Percentiles rank a stretch among this genome's conserved stretches.
phyloP scores from a whole-genome alignment of 2,113 vertebrate species.

The Ginglymostoma cirratum region DNA sequence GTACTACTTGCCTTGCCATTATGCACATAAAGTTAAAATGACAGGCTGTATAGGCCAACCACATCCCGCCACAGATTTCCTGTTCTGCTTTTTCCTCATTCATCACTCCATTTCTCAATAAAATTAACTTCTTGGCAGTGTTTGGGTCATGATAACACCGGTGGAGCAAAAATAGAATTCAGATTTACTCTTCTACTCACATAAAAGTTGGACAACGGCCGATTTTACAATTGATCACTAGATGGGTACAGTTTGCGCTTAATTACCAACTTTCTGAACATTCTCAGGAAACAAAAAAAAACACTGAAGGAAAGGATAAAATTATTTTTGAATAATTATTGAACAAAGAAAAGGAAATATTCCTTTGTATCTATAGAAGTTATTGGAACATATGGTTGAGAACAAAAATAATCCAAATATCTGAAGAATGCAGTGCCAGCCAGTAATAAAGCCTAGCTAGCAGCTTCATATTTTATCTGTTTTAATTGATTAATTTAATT shows the following conservation, averaged over 20 bases:
- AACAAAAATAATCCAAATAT: neutral
- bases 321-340: neutral
- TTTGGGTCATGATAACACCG: conserved; percentile 23
- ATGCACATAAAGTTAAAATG: conserved; percentile 50
- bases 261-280: neutral
- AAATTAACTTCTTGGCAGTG: conserved; percentile 23
- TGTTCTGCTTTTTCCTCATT: conserved; percentile 42
- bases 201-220: neutral
- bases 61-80: conserved; percentile 61
- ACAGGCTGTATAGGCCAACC: conserved; percentile 49
- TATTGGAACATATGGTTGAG: neutral
- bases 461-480: neutral
- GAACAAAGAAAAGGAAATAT: neutral
- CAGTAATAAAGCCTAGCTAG: neutral
- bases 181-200: neutral
- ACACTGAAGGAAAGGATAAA: neutral
- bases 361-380: neutral
- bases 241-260: neutral
- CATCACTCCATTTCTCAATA: conserved; percentile 29
- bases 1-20: neutral
- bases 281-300: neutral
- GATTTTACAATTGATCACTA: neutral
- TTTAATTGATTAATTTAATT: neutral
- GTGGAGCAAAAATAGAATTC: neutral
- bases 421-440: neutral